Conservation (phyloP, 2,888 invertebrate species). For the Clusia tigrina region DNA sequence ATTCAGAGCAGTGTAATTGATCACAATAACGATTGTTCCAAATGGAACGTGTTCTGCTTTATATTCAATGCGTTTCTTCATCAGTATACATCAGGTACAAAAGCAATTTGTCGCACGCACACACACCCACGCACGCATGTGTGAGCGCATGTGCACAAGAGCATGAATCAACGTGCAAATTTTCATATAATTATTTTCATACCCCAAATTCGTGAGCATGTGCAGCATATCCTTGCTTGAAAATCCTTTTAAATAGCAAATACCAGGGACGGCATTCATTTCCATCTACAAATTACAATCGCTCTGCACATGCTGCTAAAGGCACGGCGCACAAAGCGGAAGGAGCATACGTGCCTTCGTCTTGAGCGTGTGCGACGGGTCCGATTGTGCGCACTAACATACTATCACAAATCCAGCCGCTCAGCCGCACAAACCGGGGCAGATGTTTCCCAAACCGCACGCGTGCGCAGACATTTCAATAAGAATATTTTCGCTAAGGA, state of each 20-base stretch:
- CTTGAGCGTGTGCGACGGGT: slow-evolving; percentile 18
- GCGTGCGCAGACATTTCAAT: slow-evolving; percentile 28
- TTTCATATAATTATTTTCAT: slow-evolving; percentile 1
- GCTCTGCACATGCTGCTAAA: background rate
- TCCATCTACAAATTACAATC: background rate
- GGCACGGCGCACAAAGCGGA: background rate
- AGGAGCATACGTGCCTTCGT: slow-evolving; percentile 15
- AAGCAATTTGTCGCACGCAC: slow-evolving; percentile 10
- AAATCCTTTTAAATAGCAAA: slow-evolving; percentile 1
- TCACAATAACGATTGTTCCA: too few species aligned
- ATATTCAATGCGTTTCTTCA: background rate
- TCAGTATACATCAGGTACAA: background rate
- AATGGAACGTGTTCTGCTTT: too few species aligned
- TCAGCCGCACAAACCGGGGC: slow-evolving; percentile 36
- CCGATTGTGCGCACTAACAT: slow-evolving; percentile 14
- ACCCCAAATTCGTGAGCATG: background rate
- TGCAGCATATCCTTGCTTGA: too few species aligned
- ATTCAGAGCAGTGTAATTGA: too few species aligned
- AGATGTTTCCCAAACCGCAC: slow-evolving; percentile 38
- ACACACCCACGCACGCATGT: too few species aligned
- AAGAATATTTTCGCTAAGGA: background rate
- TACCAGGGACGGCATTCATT: background rate
- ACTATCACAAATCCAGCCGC: background rate
- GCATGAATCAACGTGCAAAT: slow-evolving; percentile 10
- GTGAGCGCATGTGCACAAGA: too few species aligned